These are phyloP conservation scores for Alligator sinensis DNA, from an alignment of 2,113 vertebrate species.

Conservation along the genomic window DNA sequence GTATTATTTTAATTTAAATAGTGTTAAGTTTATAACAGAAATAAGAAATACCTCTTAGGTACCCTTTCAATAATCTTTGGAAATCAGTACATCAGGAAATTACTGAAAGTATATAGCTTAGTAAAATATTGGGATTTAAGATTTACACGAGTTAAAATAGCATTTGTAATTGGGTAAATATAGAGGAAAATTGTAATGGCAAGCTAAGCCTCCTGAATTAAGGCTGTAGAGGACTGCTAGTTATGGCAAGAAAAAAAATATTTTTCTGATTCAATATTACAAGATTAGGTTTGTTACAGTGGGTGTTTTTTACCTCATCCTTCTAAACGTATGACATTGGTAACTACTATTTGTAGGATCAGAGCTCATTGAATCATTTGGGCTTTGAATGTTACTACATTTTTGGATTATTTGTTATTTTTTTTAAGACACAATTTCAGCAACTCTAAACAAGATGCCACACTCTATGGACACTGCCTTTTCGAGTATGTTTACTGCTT, in stretches of 20 bases:
- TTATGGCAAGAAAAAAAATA: neutral
- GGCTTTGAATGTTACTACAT: fast-evolving
- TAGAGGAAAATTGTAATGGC: neutral
- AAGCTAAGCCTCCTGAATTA: fast-evolving
- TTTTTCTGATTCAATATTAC: neutral
- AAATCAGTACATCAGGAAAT: neutral
- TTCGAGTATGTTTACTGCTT: fast-evolving
- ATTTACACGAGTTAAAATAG: neutral
- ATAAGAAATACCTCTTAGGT: neutral
- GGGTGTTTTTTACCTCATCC: neutral
- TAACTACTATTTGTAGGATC: fast-evolving
- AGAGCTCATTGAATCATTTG: fast-evolving
- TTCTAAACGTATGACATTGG: neutral
- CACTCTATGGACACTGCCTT: fast-evolving
- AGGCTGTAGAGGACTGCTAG: fast-evolving
- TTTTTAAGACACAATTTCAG: neutral
- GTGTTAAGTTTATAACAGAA: too few relatives aligned
- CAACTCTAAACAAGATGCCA: neutral
- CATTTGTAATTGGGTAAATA: fast-evolving
- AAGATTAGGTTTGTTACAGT: too few relatives aligned
- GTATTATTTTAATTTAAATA: too few relatives aligned
- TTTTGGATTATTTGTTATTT: neutral
- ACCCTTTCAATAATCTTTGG: neutral
- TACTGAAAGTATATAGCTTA: neutral
- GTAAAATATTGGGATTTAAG: neutral